These are phyloP conservation scores for Scortum barcoo DNA, from an alignment of 2,113 vertebrate genomes.

Conservation along the genomic window DNA sequence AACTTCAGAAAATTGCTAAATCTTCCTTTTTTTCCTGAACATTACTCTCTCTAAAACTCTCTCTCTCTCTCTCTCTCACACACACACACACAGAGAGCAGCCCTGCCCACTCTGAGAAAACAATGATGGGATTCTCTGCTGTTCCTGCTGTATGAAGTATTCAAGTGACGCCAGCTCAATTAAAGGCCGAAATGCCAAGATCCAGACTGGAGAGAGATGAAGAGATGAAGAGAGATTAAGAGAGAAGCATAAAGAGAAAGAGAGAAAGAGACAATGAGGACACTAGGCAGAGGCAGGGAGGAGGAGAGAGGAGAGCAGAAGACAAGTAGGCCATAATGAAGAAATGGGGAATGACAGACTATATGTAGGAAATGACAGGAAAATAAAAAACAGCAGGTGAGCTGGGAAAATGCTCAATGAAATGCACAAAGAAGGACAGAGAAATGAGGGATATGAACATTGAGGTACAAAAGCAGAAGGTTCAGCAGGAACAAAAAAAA, in stretches of 20 bases:
- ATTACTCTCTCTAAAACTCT: background rate
- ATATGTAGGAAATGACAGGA: background rate
- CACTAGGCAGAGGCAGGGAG: slow-evolving; percentile 4
- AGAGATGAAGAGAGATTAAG: slow-evolving; percentile 54
- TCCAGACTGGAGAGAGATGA: slow-evolving; percentile 45
- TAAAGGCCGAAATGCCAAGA: slow-evolving; percentile 77
- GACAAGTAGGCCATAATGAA: slow-evolving; percentile 7
- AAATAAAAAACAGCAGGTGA: background rate
- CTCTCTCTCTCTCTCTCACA: background rate
- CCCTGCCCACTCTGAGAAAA: slow-evolving; percentile 53
- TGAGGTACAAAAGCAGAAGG: background rate
- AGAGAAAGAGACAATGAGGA: slow-evolving; percentile 38
- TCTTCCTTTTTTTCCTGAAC: background rate
- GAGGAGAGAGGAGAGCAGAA: slow-evolving; percentile 3
- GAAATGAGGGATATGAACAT: background rate
- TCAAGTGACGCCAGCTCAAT: slow-evolving; percentile 77
- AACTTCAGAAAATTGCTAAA: slow-evolving; percentile 5
- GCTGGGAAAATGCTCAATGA: background rate
- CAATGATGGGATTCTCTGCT: slow-evolving; percentile 75
- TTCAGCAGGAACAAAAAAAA: background rate
- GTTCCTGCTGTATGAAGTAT: slow-evolving; percentile 67
- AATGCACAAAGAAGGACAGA: background rate
- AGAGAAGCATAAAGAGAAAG: slow-evolving; percentile 36
- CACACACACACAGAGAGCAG: slow-evolving; percentile 11
- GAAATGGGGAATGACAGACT: slow-evolving; percentile 1